Conservation (phyloP, 2,888 invertebrate genomes). For the Sylvicola fuscatus region DNA sequence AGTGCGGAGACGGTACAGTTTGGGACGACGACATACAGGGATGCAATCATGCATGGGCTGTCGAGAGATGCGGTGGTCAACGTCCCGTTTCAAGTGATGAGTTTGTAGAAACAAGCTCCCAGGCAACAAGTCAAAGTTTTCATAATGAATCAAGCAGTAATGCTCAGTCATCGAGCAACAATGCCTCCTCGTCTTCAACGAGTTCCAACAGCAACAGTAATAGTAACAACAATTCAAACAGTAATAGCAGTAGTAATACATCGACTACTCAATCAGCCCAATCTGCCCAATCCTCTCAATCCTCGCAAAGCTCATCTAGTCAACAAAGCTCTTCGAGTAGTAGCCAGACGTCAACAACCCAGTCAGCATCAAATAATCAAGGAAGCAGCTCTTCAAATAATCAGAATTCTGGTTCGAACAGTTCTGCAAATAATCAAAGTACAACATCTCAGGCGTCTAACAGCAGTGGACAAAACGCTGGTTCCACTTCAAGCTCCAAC, state of each 20-base stretch:
- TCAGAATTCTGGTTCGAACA: constrained; percentile 8
- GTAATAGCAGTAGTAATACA: constrained; percentile 1
- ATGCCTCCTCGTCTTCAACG: constrained; percentile 8
- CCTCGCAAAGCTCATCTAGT: background rate
- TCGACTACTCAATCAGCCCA: background rate
- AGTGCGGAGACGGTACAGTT: constrained; percentile 48
- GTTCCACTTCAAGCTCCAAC: constrained; percentile 4
- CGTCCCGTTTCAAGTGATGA: constrained; percentile 2
- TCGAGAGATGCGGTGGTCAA: constrained; percentile 19
- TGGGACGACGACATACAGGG: constrained; percentile 48
- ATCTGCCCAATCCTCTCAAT: background rate
- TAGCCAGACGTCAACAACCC: constrained; percentile 2
- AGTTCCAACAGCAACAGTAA: constrained; percentile 5
- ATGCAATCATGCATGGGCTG: constrained; percentile 51
- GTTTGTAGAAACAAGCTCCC: background rate
- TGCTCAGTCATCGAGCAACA: constrained; percentile 11
- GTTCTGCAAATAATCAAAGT: constrained; percentile 7
- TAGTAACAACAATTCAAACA: constrained; percentile 9
- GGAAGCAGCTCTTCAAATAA: background rate
- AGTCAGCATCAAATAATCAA: background rate
- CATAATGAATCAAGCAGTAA: too few relatives aligned
- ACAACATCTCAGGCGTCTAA: constrained; percentile 4
- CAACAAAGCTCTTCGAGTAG: constrained; percentile 4
- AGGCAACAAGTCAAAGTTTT: constrained; percentile 12
- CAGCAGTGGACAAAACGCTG: constrained; percentile 7